Base-by-base conservation (phyloP, 1,140 invertebrate genomes). In the Neoseiulus cucumeris region DNA sequence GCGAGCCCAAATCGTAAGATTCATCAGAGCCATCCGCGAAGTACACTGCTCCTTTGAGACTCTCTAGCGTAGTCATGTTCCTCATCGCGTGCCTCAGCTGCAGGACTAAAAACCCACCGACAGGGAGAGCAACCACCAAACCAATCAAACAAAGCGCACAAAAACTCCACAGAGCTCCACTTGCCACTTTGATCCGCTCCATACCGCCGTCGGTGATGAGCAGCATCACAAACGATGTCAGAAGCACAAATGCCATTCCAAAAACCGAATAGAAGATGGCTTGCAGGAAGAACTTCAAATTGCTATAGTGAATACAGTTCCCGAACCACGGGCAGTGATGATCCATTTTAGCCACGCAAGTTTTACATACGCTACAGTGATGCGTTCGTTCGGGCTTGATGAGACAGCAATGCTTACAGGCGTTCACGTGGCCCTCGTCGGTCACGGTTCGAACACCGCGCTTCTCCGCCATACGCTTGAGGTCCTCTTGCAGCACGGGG, bases 241-340 rank as follows among this genome's bases (percentile, higher is more conserved):
- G 22, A 17, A 25, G 14, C 14, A 59, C 22, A 2, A 59, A 18
- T 1, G 33, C 6, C 14, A 25, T 29, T 14, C 14, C 51, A 5
- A 70, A 69, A 39, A 72, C 67, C 20, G 76, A 70, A 65, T 74
- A 75, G 55, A 76, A 71, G 1, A 77, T 70, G 59, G 73, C 76
- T 1, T 71, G 71, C 33, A 77, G 68, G 65, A 77, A 77, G 66
- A 64, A 68, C 4, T 70, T 30, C 9, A 66, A 65, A 55, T 71
- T 71, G 39, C 39, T 42, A 5, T 64, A 18, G 14, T 68, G 89
- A 72, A 91, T 89, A 72, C 88, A 93, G 76, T 92, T 92, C 68
- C 85, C 87, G 67, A 91, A 87, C 89, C 89, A 93, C 18, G 91
- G 92, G 78, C 94, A 98, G 78, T 98, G 95, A 79, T 98, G 94